These are phyloP conservation scores for Dilophus febrilis DNA, from an alignment of 2,888 invertebrate genomes.

Conservation along the genomic window DNA sequence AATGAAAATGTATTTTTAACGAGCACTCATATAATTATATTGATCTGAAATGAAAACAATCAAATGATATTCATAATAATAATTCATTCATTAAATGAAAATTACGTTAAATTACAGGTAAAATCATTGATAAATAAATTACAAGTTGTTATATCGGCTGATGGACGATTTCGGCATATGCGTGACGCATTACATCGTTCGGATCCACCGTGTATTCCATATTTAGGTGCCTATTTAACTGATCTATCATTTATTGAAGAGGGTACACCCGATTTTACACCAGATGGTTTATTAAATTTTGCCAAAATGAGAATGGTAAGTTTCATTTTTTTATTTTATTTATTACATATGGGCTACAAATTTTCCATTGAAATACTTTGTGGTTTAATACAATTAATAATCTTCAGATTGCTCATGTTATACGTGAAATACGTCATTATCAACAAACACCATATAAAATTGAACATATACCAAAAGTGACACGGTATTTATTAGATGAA, in stretches of 20 bases:
- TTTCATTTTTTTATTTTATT: not conserved
- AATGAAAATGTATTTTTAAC: no score
- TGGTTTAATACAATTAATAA: slow-evolving; percentile 23
- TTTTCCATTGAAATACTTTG: no score
- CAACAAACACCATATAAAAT: slow-evolving; percentile 87
- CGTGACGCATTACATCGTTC: slow-evolving; percentile 77
- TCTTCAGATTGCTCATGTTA: slow-evolving; percentile 87
- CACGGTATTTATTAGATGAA: slow-evolving; percentile 58
- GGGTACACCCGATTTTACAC: slow-evolving; percentile 73
- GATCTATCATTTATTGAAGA: slow-evolving; percentile 87
- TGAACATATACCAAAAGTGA: slow-evolving; percentile 64
- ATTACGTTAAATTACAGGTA: slow-evolving; percentile 46
- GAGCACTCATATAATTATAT: no score
- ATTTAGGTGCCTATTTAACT: slow-evolving; percentile 75
- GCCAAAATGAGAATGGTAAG: slow-evolving; percentile 91
- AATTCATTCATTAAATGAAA: no score
- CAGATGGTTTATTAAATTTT: slow-evolving; percentile 76
- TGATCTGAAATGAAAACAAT: no score
- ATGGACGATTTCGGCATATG: slow-evolving; percentile 72
- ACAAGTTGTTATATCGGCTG: slow-evolving; percentile 73
- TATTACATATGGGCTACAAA: no score
- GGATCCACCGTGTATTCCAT: slow-evolving; percentile 77
- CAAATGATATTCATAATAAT: no score
- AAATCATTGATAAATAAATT: slow-evolving; percentile 75
- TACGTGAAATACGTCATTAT: slow-evolving; percentile 76